These are phyloP conservation scores for Cecropterus lyciades DNA, from an alignment of 1,140 invertebrate genomes.

Conservation along the genomic window DNA sequence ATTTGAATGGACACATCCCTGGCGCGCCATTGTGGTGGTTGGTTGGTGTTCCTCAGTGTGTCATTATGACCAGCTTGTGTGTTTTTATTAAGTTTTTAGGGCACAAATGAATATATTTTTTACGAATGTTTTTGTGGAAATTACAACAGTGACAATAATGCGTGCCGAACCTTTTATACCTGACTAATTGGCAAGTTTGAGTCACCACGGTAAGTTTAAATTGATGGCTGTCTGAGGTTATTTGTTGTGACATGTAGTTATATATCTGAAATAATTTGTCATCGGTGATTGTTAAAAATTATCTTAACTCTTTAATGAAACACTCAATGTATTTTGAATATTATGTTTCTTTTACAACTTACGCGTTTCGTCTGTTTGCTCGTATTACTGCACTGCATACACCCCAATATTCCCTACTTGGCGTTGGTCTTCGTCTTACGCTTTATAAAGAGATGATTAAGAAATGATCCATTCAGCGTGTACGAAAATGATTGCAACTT, in stretches of 20 bases:
- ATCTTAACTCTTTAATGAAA: conserved; percentile 6
- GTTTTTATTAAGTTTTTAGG: conserved; percentile 70
- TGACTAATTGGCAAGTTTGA: conserved; percentile 70
- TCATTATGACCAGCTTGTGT: conserved; percentile 69
- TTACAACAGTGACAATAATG: conserved; percentile 81
- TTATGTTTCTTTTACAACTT: conserved; percentile 14
- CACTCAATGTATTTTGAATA: conserved; percentile 6
- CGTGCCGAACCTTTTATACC: conserved; percentile 79
- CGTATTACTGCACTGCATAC: conserved; percentile 38
- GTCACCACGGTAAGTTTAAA: conserved; percentile 79
- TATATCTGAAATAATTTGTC: conserved; percentile 68
- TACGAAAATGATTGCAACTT: neutral
- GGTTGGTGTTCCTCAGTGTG: conserved; percentile 68
- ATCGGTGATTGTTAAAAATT: conserved; percentile 55
- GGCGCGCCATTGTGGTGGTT: conserved; percentile 76
- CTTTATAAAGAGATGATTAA: conserved; percentile 55
- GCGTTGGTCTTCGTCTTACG: conserved; percentile 62
- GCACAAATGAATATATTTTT: conserved; percentile 79
- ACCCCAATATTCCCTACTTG: conserved; percentile 54
- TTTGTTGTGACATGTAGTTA: conserved; percentile 81
- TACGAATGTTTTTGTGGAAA: conserved; percentile 71
- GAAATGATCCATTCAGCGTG: neutral
- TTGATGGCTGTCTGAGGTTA: conserved; percentile 77
- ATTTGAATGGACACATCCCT: conserved; percentile 55
- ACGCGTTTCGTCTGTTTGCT: conserved; percentile 1